Percentiles rank a stretch among this genome's conserved stretches.
These are phyloP conservation scores for Geotrupes spiniger DNA, from an alignment of 2,888 invertebrate genomes.

Conservation along the genomic window DNA sequence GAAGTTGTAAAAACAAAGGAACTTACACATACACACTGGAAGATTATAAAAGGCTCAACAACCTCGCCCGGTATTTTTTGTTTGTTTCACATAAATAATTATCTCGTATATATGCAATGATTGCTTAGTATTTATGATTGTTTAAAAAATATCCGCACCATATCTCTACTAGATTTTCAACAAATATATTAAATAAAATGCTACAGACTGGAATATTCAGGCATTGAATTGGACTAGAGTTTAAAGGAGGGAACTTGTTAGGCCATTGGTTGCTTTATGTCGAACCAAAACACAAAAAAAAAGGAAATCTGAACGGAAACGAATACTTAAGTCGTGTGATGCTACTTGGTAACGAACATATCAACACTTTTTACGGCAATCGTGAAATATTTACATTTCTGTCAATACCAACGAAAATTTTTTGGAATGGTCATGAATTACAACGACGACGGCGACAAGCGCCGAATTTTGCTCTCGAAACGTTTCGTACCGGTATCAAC, in stretches of 20 bases:
- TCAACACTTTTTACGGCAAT: not conserved
- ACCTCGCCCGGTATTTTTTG: conserved; percentile 20
- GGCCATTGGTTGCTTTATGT: conserved; percentile 40
- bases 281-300: conserved; percentile 1
- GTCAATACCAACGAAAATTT: too few species aligned
- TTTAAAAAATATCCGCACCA: conserved; percentile 27
- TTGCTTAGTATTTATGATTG: conserved; percentile 28
- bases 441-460: too few species aligned
- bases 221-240: conserved; percentile 47
- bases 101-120: conserved; percentile 14
- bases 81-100: conserved; percentile 6
- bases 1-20: conserved; percentile 34
- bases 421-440: too few species aligned
- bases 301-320: conserved; percentile 5
- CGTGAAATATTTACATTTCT: too few species aligned
- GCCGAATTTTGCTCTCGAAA: too few species aligned
- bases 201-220: conserved; percentile 38
- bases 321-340: conserved; percentile 37
- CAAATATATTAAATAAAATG: conserved; percentile 30
- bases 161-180: conserved; percentile 20
- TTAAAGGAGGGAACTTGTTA: conserved; percentile 51
- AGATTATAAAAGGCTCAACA: conserved; percentile 32
- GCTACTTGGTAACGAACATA: conserved; percentile 32
- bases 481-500: too few species aligned
- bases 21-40: conserved; percentile 31